Conservation (phyloP, 2,113 vertebrate species). For the Mugil cephalus region DNA sequence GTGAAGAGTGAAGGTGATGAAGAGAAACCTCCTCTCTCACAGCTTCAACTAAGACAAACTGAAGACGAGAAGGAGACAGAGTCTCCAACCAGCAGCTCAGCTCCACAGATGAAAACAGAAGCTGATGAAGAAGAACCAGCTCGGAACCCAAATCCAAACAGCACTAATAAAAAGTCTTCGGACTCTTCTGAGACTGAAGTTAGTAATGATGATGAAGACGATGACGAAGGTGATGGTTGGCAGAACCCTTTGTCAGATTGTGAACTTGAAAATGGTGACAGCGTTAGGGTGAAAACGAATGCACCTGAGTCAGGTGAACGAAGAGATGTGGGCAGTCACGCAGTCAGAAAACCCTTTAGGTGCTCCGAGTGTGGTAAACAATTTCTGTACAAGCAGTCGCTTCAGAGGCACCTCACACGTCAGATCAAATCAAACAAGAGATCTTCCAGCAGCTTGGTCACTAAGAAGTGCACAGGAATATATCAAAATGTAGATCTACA, state of each 20-base stretch:
- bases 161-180: background rate
- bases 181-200: constrained; percentile 2
- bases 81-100: background rate
- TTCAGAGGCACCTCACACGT: background rate
- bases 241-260: background rate
- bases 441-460: background rate
- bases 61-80: constrained; percentile 12
- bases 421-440: background rate
- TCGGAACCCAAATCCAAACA: background rate
- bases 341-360: constrained; percentile 1
- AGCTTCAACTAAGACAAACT: constrained; percentile 18
- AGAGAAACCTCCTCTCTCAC: constrained; percentile 12
- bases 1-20: constrained; percentile 36
- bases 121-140: background rate
- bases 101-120: background rate
- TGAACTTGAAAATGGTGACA: background rate
- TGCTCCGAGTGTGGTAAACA: constrained; percentile 42
- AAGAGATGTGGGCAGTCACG: background rate
- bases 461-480: background rate
- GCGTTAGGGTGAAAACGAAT: background rate
- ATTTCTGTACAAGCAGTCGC: constrained; percentile 1
- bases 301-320: constrained; percentile 8
- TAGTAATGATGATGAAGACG: background rate
- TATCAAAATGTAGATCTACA: background rate
- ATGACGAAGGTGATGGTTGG: background rate